Evolutionary conservation across 2,888 invertebrate species (phyloP).

Genomic region (Eledone cirrhosa): DNA sequence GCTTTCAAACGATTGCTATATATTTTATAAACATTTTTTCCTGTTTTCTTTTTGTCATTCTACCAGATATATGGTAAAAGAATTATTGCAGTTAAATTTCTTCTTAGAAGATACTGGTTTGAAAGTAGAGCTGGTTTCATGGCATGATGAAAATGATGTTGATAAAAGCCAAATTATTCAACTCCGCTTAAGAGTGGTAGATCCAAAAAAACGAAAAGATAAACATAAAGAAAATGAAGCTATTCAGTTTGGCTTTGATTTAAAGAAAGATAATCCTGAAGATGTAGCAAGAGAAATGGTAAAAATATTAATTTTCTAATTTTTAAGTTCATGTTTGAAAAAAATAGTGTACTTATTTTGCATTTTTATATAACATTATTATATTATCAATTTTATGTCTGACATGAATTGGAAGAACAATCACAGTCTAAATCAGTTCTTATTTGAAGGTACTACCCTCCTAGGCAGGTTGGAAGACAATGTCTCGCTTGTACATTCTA

Average conservation of each 20-base stretch:
- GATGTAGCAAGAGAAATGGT: constrained; percentile 95
- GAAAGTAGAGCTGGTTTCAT: constrained; percentile 78
- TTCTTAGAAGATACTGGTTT: constrained; percentile 93
- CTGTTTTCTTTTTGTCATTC: background rate
- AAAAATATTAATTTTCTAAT: no score
- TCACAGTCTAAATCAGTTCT: no score
- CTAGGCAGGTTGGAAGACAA: no score
- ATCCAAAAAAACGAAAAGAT: constrained; percentile 95
- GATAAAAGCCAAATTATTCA: constrained; percentile 73
- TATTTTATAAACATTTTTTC: no score
- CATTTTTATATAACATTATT: no score
- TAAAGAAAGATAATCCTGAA: constrained; percentile 88
- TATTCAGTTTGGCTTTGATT: constrained; percentile 97
- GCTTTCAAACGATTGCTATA: no score
- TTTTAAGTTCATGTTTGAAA: no score
- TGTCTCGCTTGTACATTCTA: no score
- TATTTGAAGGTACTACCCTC: no score
- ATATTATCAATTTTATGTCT: no score
- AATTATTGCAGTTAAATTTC: constrained; percentile 93
- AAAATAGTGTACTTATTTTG: no score
- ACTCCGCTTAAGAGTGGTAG: constrained; percentile 90
- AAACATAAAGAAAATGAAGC: constrained; percentile 99
- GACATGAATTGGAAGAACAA: no score
- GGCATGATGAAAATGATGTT: constrained; percentile 66
- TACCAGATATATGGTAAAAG: constrained; percentile 86